Percentiles rank a stretch among this genome's conserved stretches.
phyloP scores from a whole-genome alignment of 2,797 vertebrate genomes.

The Chromis chromis region DNA sequence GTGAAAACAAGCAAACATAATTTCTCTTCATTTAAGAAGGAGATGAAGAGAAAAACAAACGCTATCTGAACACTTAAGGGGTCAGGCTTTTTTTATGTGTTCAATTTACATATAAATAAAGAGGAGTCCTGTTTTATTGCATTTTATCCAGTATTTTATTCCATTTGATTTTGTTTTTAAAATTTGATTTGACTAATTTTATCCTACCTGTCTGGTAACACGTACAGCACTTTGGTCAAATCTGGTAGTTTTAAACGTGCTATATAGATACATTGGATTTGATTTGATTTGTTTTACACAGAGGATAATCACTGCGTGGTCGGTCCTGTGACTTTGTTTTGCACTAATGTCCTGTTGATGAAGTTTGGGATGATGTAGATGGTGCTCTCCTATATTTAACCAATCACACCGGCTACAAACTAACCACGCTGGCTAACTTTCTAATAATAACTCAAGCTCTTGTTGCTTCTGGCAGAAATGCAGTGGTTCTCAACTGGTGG shows the following conservation, averaged over 20 bases:
- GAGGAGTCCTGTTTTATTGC: too few species aligned
- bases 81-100: background rate
- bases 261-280: too few species aligned
- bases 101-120: background rate
- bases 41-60: background rate
- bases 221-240: background rate
- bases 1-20: too few species aligned
- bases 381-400: background rate
- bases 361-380: background rate
- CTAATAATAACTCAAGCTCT: background rate
- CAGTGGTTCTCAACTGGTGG: too few species aligned
- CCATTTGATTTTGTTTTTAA: too few species aligned
- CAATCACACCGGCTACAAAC: background rate
- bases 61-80: background rate
- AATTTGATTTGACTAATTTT: too few species aligned
- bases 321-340: background rate
- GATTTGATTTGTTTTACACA: too few species aligned
- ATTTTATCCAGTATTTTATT: too few species aligned
- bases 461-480: background rate
- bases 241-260: too few species aligned
- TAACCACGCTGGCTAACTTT: background rate
- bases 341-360: background rate
- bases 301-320: background rate
- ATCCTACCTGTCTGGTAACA: too few species aligned
- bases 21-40: background rate